Evolutionary conservation across 2,888 invertebrate genomes (phyloP), one percentile per base, ranked within the genome.

Genomic region (Rhimphoctona megacephalus): DNA sequence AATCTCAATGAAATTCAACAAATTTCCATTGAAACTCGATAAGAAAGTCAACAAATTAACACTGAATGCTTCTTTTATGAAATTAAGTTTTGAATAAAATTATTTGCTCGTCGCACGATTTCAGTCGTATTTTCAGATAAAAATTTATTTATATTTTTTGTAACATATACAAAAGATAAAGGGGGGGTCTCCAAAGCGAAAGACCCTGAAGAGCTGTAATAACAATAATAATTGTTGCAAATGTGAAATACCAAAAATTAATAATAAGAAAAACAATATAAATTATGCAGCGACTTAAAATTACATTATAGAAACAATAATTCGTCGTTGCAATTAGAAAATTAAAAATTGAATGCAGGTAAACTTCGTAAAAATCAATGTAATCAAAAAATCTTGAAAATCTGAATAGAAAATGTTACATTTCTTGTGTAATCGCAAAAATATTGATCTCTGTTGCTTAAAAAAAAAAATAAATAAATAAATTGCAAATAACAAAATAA

Each of bases 401-500:
- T 17, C 19, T 3, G 5, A 5, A 19, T 17, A 17, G 4, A 2
- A 11, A 43, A 43, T 43, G 11, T 43, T 43, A 43, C 11, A 14
- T 14, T 43, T 14, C 11, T 43, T 11, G 43, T 43, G 14, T 43
- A 43, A 43, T 43, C 14, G 14, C 43, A 1, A 43, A 11, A 43
- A 11, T 14, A 11, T 43, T 11, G 1, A 43, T 14, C 43, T 43
- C 43, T 2, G 11, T 43, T 43, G 0, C 11, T 14, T 22, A 0
- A 25, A 22, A 22, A 22, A 9, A 54, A 54, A 49, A 5, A 5
- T 5, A n/a, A n/a, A 8, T 14, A n/a, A 8, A 57, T 43, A 19
- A 11, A 57, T 22, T 52, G 36, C 8, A 7, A 85, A 74, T 79
- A 57, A 80, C 14, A 49, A 74, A 8, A 46, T n/a, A 0, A 9